Base-by-base conservation (phyloP, 92 coral and sea anemone genomes). In the Heliopora coerulea region DNA sequence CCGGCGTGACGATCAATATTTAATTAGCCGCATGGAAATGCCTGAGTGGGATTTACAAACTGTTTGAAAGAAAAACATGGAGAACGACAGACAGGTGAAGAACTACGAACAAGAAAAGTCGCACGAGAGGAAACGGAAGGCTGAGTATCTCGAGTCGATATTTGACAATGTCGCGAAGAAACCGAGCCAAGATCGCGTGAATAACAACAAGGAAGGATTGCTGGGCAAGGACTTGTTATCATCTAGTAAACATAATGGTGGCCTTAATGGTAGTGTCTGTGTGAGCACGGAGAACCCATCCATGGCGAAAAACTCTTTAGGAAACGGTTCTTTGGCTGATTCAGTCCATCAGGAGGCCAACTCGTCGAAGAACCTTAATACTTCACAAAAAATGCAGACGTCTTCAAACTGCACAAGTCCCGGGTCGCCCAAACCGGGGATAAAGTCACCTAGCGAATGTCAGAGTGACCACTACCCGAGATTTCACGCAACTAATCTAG, bases 51-150 rank as follows among this genome's bases (percentile, higher is more conserved):
- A 23, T 35, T 21, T 30, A 18, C 23, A 41, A 19, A 18, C 14
- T 6, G 49, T 23, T 8, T 46, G 23, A n/a, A 12, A 26, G 11
- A 49, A 69, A 0, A 23, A 39, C 46, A 69, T 46, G 62, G 46
- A n/a, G 25, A 69, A 33, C 17, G 48, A 52, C 20, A 5, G 30
- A 28, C 8, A 3, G 30, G 29, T 31, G 56, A 49, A 50, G 8
- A 56, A 30, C 31, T 49, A 27, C 76, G 62, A 69, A 32, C 61
- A 26, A 23, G 74, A 67, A 11, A 67, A 44, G 58, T 33, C 50
- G 21, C 76, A 49, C 25, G 76, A 69, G 29, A 49, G 76, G 26
- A 69, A 69, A 69, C 76, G 76, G 1, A 69, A 69, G 46, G 76
- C 25, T 1, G 76, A 41, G 11, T 56, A 69, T 52, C 52, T 69